Percentiles rank a stretch among this genome's conserved stretches.
These are phyloP conservation scores for Trypoxylon attenuatum DNA, from an alignment of 2,888 invertebrate genomes.

Conservation along the genomic window DNA sequence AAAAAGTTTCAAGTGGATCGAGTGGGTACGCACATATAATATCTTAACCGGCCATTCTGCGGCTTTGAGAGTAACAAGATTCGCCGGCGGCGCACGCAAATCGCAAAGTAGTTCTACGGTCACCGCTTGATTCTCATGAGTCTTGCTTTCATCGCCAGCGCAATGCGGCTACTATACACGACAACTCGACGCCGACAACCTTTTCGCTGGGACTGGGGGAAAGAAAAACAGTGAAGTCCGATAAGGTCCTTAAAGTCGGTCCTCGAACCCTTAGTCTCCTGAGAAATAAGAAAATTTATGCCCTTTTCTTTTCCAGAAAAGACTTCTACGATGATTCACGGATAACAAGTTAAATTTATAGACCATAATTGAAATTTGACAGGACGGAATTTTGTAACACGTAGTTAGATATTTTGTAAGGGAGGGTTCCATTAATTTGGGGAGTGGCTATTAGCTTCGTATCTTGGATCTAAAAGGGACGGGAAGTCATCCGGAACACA, in stretches of 20 bases:
- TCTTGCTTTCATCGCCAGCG: constrained; percentile 41
- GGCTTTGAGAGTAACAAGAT: constrained; percentile 39
- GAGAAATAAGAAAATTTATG: too few relatives aligned
- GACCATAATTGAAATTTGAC: too few relatives aligned
- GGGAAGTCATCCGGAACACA: constrained; percentile 12
- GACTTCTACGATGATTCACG: too few relatives aligned
- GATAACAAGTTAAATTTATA: too few relatives aligned
- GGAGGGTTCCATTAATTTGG: not conserved
- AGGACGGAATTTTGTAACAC: too few relatives aligned
- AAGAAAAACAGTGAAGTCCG: constrained; percentile 9
- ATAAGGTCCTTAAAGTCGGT: constrained; percentile 2
- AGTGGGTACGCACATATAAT: constrained; percentile 23
- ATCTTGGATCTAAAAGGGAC: not conserved
- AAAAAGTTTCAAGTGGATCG: constrained; percentile 41
- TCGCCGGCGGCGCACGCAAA: constrained; percentile 36
- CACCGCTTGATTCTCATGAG: constrained; percentile 44
- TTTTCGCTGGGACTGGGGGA: constrained; percentile 14
- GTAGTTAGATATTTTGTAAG: too few relatives aligned
- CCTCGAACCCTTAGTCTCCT: too few relatives aligned
- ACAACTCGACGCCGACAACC: not conserved
- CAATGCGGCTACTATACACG: not conserved
- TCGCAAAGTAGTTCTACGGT: constrained; percentile 40
- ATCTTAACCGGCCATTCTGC: constrained; percentile 28
- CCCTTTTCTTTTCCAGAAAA: too few relatives aligned
- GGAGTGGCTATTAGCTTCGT: not conserved